These are phyloP conservation scores for Ectropis crepuscularia DNA, from an alignment of 2,888 invertebrate species.

Conservation along the genomic window DNA sequence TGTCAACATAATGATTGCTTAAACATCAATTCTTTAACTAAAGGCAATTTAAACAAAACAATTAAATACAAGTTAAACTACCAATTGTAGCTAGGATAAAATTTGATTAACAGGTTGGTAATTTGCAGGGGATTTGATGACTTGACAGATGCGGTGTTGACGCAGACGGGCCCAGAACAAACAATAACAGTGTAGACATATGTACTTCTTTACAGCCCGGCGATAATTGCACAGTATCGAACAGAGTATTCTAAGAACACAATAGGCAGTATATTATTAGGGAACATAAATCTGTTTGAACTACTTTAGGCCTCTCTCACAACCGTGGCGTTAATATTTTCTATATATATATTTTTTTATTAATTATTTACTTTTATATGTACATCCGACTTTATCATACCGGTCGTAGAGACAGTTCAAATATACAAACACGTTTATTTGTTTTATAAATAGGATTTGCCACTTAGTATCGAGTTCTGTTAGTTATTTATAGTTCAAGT, in stretches of 20 bases:
- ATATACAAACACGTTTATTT: not conserved
- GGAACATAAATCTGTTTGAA: slow-evolving; percentile 67
- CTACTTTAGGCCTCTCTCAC: slow-evolving; percentile 83
- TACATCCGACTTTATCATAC: slow-evolving; percentile 47
- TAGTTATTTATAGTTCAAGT: too few relatives aligned
- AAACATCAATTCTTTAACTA: too few relatives aligned
- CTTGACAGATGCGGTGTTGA: not conserved
- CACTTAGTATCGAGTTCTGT: too few relatives aligned
- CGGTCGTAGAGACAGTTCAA: slow-evolving; percentile 19
- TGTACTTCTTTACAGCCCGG: slow-evolving; percentile 50
- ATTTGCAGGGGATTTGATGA: too few relatives aligned
- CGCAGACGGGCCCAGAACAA: slow-evolving; percentile 48
- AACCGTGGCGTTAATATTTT: slow-evolving; percentile 68
- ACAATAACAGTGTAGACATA: slow-evolving; percentile 70
- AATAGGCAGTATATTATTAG: slow-evolving; percentile 73
- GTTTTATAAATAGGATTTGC: not conserved
- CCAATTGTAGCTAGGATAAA: too few relatives aligned
- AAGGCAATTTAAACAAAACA: too few relatives aligned
- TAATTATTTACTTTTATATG: slow-evolving; percentile 46
- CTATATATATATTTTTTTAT: slow-evolving; percentile 50
- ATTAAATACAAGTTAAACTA: too few relatives aligned
- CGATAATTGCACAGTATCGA: slow-evolving; percentile 65
- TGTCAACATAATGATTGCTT: too few relatives aligned
- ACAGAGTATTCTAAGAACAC: slow-evolving; percentile 77
- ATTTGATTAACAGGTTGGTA: too few relatives aligned